Conservation (phyloP, 2,888 invertebrate genomes). For the Pecten maximus region DNA sequence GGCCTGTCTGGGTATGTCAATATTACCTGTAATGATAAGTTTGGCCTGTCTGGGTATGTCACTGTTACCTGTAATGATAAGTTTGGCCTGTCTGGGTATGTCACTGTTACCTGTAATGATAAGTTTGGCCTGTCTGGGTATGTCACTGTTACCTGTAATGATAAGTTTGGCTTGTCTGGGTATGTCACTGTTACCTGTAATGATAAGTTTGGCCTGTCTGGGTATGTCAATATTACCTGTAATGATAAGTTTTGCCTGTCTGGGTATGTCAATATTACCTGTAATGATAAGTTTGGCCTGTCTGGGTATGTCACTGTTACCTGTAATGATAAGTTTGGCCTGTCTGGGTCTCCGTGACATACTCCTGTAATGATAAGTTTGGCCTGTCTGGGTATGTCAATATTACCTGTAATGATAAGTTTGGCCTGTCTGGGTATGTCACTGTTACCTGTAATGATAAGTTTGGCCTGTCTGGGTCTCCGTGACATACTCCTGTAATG, state of each 20-base stretch:
- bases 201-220: neutral
- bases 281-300: neutral
- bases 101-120: neutral
- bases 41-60: neutral
- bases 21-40: neutral
- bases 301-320: neutral
- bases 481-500: neutral
- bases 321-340: neutral
- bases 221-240: neutral
- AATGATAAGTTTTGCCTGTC: neutral
- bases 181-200: neutral
- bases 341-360: neutral
- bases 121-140: neutral
- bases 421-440: neutral
- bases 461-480: neutral
- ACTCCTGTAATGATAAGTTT: neutral
- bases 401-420: neutral
- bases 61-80: neutral
- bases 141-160: neutral
- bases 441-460: neutral
- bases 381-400: neutral
- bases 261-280: neutral
- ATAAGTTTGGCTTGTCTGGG: neutral
- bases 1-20: neutral
- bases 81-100: neutral